Evolutionary conservation across 2,113 vertebrate species (phyloP), one percentile per base, ranked within the genome.

Genomic region (Podocnemis expansa): DNA sequence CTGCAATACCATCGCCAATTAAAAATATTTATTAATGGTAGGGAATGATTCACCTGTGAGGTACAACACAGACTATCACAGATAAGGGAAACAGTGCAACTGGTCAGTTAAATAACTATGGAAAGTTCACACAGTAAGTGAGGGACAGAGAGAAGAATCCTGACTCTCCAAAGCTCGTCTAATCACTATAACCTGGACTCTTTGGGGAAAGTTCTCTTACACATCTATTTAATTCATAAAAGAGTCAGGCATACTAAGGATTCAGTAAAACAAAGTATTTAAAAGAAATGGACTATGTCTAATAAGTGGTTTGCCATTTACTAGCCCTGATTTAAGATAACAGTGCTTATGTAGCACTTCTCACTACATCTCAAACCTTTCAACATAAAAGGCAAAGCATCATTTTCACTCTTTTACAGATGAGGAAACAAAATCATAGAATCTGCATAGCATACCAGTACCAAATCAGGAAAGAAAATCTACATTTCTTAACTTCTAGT

Each of bases 31-130:
- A 29, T 14, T 55, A 81, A 82, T 79, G 84, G 84, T 38, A 80
- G 58, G 38, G 17, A 78, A 76, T 12, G 31, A 83, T 34, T 43
- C 6, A 41, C 12, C 73, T 0, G 0, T 14, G 78, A 51, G 82
- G 41, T n/a, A n/a, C n/a, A n/a, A n/a, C n/a, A n/a, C n/a, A n/a
- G n/a, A n/a, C n/a, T n/a, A n/a, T n/a, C n/a, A 84, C 4, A 56
- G 25, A 34, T 38, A 41, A 63, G 38, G 79, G 6, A 84, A 82
- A 79, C 10, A 13, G 63, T 87, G 47, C 34, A 21, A 88, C 19
- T 24, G 70, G 22, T 82, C 10, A 51, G 38, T 3, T 85, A 79
- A 84, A 24, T 51, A 47, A 75, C 43, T 56, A 1, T 45, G 89
- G 1, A 49, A 75, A 47, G 63, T 17, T 70, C 17, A 82, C 47